phyloP scores from a whole-genome alignment of 2,797 vertebrate genomes.

The Rousettus madagascariensis region DNA sequence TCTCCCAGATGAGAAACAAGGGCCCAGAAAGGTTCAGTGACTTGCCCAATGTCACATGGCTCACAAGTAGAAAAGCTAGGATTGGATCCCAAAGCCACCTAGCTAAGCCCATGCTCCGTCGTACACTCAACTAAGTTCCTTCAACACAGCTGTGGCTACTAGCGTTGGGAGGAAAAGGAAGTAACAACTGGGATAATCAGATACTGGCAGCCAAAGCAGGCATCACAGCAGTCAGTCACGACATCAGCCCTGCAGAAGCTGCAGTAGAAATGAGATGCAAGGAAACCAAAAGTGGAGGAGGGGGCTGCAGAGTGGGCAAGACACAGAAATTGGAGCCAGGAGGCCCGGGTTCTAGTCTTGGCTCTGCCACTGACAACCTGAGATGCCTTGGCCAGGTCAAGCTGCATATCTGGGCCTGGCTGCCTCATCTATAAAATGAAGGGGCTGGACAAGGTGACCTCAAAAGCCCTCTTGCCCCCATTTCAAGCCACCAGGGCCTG shows the following conservation, averaged over 20 bases:
- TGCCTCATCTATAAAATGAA: background rate
- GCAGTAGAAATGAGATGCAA: background rate
- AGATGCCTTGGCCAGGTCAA: background rate
- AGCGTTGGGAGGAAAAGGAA: slow-evolving; percentile 8
- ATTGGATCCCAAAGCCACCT: background rate
- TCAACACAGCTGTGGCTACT: background rate
- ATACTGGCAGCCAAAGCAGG: background rate
- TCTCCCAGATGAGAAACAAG: background rate
- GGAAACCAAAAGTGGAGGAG: background rate
- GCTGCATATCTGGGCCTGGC: background rate
- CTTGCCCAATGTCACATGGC: background rate
- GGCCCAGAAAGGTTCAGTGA: slow-evolving; percentile 7
- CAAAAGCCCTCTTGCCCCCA: background rate
- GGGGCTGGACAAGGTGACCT: background rate
- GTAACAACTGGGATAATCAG: background rate
- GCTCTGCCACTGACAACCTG: background rate
- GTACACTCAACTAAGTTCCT: background rate
- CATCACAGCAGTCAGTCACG: background rate
- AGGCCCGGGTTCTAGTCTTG: background rate
- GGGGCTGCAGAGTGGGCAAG: too few relatives aligned
- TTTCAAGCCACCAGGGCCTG: background rate
- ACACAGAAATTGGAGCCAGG: background rate
- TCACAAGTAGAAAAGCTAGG: background rate
- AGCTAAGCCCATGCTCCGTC: background rate
- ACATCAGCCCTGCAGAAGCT: background rate